Conservation (phyloP, 2,797 vertebrate species). For the Amphiprion clarkii region DNA sequence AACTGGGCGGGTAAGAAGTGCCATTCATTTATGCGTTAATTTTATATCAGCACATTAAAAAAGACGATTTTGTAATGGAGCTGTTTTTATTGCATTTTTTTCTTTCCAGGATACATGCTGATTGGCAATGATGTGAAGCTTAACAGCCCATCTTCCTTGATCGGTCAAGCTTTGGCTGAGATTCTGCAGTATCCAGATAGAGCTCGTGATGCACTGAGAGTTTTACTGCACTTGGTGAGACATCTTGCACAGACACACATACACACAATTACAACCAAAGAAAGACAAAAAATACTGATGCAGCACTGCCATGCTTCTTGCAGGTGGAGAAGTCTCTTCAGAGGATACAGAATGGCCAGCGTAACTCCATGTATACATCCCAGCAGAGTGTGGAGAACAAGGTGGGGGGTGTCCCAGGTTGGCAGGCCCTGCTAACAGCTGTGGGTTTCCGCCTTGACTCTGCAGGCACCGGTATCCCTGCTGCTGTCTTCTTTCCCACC, state of each 20-base stretch:
- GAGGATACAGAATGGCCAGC: slow-evolving; percentile 97
- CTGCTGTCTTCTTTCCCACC: slow-evolving; percentile 97
- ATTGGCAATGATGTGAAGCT: slow-evolving; percentile 97
- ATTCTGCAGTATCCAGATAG: slow-evolving; percentile 97
- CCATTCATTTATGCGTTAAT: neutral
- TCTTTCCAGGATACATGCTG: slow-evolving; percentile 91
- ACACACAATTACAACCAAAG: neutral
- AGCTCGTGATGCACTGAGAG: slow-evolving; percentile 94
- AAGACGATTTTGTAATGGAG: slow-evolving; percentile 8
- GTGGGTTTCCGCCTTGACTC: slow-evolving; percentile 97
- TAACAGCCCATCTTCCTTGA: slow-evolving; percentile 96
- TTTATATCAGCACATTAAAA: neutral
- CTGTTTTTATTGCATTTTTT: slow-evolving; percentile 5
- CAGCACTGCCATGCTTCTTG: neutral
- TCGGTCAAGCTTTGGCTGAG: slow-evolving; percentile 96
- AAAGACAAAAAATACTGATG: slow-evolving; percentile 11
- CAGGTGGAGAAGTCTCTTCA: slow-evolving; percentile 99
- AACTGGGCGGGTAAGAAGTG: slow-evolving; percentile 96
- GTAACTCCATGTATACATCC: slow-evolving; percentile 99
- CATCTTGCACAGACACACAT: neutral
- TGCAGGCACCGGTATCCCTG: slow-evolving; percentile 91
- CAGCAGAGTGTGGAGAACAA: slow-evolving; percentile 99
- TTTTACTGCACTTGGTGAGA: slow-evolving; percentile 95
- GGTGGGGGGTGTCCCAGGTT: slow-evolving; percentile 95
- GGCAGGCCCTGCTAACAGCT: slow-evolving; percentile 96